Percentiles rank a stretch among this genome's conserved stretches.
Conservation (phyloP, 2,113 vertebrate species). For the Vidua macroura region DNA sequence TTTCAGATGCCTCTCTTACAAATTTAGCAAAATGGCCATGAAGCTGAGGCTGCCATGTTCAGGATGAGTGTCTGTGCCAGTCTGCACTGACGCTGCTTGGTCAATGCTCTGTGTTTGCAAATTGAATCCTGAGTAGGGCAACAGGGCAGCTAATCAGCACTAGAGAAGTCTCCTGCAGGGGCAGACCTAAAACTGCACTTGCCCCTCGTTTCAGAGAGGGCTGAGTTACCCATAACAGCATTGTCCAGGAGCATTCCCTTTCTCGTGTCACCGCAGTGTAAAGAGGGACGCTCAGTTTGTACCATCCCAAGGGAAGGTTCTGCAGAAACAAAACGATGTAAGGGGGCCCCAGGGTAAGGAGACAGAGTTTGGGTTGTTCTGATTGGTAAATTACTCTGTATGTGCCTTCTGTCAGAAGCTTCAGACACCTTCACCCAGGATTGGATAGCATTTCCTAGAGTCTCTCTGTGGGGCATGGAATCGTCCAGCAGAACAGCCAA, state of each 20-base stretch:
- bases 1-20: neutral
- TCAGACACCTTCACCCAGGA: neutral
- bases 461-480: neutral
- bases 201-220: neutral
- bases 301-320: neutral
- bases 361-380: neutral
- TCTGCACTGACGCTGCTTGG: neutral
- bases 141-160: neutral
- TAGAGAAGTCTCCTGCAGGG: neutral
- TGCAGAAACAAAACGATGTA: neutral
- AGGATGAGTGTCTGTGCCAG: neutral
- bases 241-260: neutral
- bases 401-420: neutral
- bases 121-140: neutral
- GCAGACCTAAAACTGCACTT: accelerated
- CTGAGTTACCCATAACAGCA: neutral
- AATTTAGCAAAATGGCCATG: neutral
- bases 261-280: neutral
- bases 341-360: accelerated
- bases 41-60: neutral
- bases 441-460: neutral
- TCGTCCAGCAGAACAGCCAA: neutral
- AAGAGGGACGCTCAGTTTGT: neutral
- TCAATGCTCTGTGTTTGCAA: neutral
- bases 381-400: neutral